Evolutionary conservation across 2,797 vertebrate species (phyloP), one percentile per base, ranked within the genome.

Genomic region (Thaleichthys pacificus): DNA sequence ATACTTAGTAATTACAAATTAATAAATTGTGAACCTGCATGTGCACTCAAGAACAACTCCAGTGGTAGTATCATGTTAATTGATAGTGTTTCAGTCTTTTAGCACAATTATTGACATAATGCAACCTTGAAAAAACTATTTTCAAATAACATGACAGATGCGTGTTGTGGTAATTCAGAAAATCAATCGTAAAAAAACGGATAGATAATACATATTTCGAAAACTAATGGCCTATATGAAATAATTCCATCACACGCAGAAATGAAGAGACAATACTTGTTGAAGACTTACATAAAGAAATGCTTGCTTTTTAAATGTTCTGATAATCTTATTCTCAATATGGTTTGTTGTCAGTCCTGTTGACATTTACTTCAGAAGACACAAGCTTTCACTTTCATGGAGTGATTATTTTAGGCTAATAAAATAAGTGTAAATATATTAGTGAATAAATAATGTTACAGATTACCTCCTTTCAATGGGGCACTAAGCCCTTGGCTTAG

Each of bases 1-100:
- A 73, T 76, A 60, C 67, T 75, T 72, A 32, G 86, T 93, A 91
- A 93, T 94, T 91, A 85, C 77, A 85, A 91, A 89, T 92, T 79
- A 90, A 90, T 80, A 89, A 77, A 89, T 76, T 78, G 64, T 21
- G n/a, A 78, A 78, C 70, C 42, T 47, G 12, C 42, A 86, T 84
- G 84, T 74, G 78, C 87, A 84, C 85, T 79, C 63, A 71, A 81
- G 73, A 77, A 68, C 14, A 73, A 73, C 76, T 54, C 76, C 65
- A 73, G 47, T 54, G 61, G 32, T 22, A 56, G 22, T 71, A 73
- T 64, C 14, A 67, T 65, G 42, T 73, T 71, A 81, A 81, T 76
- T 86, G 81, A 81, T 80, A 76, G 76, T 71, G 80, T 67, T 24
- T 54, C 6, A 51, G 24, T 49, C 66, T 24, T 61, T 12, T 61